Conservation (phyloP, 2,797 vertebrate species). For the Lates japonicus region DNA sequence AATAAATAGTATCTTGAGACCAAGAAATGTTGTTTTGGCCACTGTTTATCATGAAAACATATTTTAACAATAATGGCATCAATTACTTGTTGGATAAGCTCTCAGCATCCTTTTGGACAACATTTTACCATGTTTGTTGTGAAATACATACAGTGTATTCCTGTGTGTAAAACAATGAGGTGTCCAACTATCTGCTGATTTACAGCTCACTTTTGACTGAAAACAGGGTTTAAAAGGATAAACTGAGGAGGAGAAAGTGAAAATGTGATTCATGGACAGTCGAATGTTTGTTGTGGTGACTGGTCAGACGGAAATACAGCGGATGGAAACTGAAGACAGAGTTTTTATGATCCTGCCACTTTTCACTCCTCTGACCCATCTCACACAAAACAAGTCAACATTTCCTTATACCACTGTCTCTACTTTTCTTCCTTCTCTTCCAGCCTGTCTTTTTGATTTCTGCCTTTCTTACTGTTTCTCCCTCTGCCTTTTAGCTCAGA, state of each 20-base stretch:
- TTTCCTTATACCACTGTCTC: constrained; percentile 59
- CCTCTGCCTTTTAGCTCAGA: constrained; percentile 45
- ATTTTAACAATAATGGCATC: constrained; percentile 3
- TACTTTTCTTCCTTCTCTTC: constrained; percentile 63
- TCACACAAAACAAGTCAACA: constrained; percentile 67
- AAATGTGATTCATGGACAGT: constrained; percentile 62
- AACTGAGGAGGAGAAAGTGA: constrained; percentile 40
- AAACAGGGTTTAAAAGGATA: constrained; percentile 48
- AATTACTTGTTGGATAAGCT: constrained; percentile 15
- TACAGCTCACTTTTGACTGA: constrained; percentile 28
- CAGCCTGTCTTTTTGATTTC: constrained; percentile 53
- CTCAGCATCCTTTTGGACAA: not conserved
- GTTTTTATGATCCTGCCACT: constrained; percentile 69
- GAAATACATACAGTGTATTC: constrained; percentile 13
- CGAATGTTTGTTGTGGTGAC: constrained; percentile 67
- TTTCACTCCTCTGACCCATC: constrained; percentile 70
- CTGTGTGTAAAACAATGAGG: constrained; percentile 4
- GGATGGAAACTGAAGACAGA: constrained; percentile 66
- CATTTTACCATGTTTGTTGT: not conserved
- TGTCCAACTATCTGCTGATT: constrained; percentile 24
- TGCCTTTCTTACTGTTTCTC: constrained; percentile 37
- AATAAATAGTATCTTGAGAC: not conserved
- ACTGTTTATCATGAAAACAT: constrained; percentile 6
- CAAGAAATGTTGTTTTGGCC: constrained; percentile 18
- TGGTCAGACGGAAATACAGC: constrained; percentile 67